These are phyloP conservation scores for Sander lucioperca DNA, from an alignment of 2,113 vertebrate genomes.

Conservation along the genomic window DNA sequence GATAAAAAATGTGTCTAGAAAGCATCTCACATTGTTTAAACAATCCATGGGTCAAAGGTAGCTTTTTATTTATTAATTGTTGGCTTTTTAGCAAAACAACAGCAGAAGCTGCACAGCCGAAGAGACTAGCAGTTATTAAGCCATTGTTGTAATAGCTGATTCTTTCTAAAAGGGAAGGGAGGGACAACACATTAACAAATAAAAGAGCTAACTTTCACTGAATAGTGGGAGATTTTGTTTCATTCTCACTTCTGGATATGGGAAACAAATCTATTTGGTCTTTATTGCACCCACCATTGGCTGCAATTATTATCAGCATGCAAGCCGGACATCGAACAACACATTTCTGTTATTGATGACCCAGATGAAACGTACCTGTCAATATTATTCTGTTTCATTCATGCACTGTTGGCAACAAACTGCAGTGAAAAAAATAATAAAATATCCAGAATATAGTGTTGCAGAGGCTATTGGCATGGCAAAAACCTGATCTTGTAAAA, in stretches of 20 bases:
- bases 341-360: conserved; percentile 49
- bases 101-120: neutral
- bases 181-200: conserved; percentile 27
- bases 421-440: conserved; percentile 11
- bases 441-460: conserved; percentile 10
- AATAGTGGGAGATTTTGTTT: conserved; percentile 26
- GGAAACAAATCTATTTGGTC: conserved; percentile 20
- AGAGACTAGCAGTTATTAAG: conserved; percentile 8
- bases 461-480: neutral
- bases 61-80: conserved; percentile 45
- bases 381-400: conserved; percentile 37
- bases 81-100: conserved; percentile 35
- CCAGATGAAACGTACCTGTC: conserved; percentile 46
- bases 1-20: neutral
- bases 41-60: conserved; percentile 30
- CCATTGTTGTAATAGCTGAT: conserved; percentile 6
- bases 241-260: conserved; percentile 33
- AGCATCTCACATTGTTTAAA: conserved; percentile 36
- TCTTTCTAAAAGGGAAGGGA: conserved; percentile 16
- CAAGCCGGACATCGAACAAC: conserved; percentile 23
- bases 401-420: conserved; percentile 8
- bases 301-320: conserved; percentile 37
- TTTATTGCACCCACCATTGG: conserved; percentile 40
- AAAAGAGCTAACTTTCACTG: conserved; percentile 9
- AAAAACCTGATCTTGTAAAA: conserved; percentile 38